phyloP scores from a whole-genome alignment of 1,140 invertebrate genomes.

The Musca domestica region DNA sequence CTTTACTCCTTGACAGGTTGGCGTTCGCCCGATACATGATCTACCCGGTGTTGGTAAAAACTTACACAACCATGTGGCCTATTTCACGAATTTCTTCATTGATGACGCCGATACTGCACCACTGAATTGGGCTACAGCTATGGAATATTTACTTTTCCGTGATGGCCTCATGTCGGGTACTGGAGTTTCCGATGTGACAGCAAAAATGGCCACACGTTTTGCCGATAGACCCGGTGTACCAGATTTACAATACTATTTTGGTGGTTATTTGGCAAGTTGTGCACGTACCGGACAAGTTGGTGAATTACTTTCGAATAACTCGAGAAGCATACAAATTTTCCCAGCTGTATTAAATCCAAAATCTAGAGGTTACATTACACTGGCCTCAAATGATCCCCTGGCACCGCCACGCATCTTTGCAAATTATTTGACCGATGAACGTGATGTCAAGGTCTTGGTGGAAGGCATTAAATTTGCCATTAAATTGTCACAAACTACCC shows the following conservation, averaged over 20 bases:
- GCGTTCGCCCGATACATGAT: conserved; percentile 68
- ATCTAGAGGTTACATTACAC: conserved; percentile 72
- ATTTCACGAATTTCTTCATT: conserved; percentile 73
- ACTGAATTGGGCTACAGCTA: conserved; percentile 82
- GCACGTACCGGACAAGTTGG: conserved; percentile 82
- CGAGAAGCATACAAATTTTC: conserved; percentile 64
- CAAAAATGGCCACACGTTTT: conserved; percentile 78
- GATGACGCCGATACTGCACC: conserved; percentile 79
- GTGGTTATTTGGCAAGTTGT: conserved; percentile 78
- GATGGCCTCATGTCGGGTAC: conserved; percentile 83
- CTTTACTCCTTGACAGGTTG: conserved; percentile 44
- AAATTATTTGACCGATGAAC: conserved; percentile 75
- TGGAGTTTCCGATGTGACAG: conserved; percentile 79
- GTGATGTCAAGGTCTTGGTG: conserved; percentile 71
- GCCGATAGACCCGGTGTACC: conserved; percentile 76
- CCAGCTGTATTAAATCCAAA: conserved; percentile 73
- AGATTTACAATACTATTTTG: conserved; percentile 83
- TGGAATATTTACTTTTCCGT: conserved; percentile 80
- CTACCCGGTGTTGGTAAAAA: conserved; percentile 84
- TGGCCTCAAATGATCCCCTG: conserved; percentile 74
- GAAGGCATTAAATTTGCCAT: conserved; percentile 74
- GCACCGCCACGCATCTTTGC: conserved; percentile 80
- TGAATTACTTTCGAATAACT: conserved; percentile 65
- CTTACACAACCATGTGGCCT: conserved; percentile 83
- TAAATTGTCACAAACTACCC: conserved; percentile 64